phyloP scores from a whole-genome alignment of 2,888 invertebrate species.

The Drosophila kanekoi region DNA sequence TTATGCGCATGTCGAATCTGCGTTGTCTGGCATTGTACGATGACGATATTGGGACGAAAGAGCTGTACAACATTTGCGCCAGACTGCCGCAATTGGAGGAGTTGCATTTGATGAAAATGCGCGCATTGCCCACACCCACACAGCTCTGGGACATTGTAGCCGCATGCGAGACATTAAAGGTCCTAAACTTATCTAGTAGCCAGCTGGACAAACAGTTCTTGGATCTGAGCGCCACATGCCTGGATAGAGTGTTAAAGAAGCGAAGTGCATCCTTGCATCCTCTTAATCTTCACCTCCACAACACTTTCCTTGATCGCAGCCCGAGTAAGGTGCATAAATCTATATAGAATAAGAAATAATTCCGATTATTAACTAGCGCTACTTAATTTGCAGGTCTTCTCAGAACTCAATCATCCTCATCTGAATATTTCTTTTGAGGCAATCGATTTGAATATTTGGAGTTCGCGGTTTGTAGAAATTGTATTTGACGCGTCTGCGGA shows the following conservation, averaged over 20 bases:
- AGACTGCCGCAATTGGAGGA: conserved; percentile 49
- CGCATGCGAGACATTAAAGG: conserved; percentile 2
- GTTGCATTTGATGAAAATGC: conserved; percentile 57
- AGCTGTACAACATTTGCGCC: conserved; percentile 41
- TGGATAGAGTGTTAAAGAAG: conserved; percentile 1
- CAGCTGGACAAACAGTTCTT: conserved; percentile 26
- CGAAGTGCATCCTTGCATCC: conserved; percentile 4
- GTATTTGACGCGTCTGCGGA: conserved; percentile 9
- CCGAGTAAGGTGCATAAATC: conserved; percentile 4
- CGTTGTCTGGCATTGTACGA: conserved; percentile 40
- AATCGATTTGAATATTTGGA: conserved; percentile 29
- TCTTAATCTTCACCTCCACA: conserved; percentile 35
- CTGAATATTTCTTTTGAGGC: conserved; percentile 34
- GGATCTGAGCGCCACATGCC: background rate
- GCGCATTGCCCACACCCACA: conserved; percentile 37
- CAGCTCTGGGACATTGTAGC: conserved; percentile 48
- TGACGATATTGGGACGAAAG: conserved; percentile 47
- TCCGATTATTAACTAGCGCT: background rate
- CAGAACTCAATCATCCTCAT: conserved; percentile 31
- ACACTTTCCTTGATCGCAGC: conserved; percentile 8
- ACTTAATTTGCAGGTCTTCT: conserved; percentile 12
- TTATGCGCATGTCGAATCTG: conserved; percentile 40
- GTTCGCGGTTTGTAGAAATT: conserved; percentile 41
- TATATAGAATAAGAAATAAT: background rate
- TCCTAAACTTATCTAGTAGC: conserved; percentile 44